Base-by-base conservation (phyloP, 2,888 invertebrate species). In the Aelia acuminata region DNA sequence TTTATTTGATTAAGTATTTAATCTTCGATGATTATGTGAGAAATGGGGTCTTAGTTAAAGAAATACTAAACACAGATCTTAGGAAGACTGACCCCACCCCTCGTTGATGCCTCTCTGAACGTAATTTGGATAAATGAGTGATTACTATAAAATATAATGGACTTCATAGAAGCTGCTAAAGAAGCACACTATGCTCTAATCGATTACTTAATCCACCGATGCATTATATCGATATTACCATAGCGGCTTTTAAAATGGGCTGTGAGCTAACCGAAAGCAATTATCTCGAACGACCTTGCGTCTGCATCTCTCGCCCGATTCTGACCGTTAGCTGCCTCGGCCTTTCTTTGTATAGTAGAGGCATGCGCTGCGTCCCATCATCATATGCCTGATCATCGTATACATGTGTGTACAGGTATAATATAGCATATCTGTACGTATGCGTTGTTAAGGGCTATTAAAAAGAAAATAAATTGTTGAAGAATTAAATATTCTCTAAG, bases 221-320 rank as follows among this genome's bases (percentile, higher is more conserved):
- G 26, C 13, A 26, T 57, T 57, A 15, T 3, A 57, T 57, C 57
- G 26, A 26, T 57, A 57, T 57, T 57, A 57, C 57, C 57, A 31
- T 57, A 57, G 26, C 57, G 57, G 57, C 57, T 57, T 57, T 57
- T 57, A 57, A 57, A 57, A 57, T 57, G 13, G 57, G 8, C 26
- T 57, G 26, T 57, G 57, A 57, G 13, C 57, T 57, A 57, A 57
- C 57, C 57, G 57, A 57, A 57, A 57, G 57, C 57, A 57, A 57
- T 57, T 57, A 57, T 26, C 57, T 57, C 26, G 0, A n/a, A 31
- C 57, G 57, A 57, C 57, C 57, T 57, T 57, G 57, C 15, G 57
- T 57, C 57, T 57, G 26, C 57, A 57, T 57, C 26, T 57, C 57
- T 57, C 57, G 57, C 26, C 1, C 57, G 26, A n/a, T n/a, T n/a